These are phyloP conservation scores for Rhadinocentrus ornatus DNA, from an alignment of 2,797 vertebrate species.

Conservation along the genomic window DNA sequence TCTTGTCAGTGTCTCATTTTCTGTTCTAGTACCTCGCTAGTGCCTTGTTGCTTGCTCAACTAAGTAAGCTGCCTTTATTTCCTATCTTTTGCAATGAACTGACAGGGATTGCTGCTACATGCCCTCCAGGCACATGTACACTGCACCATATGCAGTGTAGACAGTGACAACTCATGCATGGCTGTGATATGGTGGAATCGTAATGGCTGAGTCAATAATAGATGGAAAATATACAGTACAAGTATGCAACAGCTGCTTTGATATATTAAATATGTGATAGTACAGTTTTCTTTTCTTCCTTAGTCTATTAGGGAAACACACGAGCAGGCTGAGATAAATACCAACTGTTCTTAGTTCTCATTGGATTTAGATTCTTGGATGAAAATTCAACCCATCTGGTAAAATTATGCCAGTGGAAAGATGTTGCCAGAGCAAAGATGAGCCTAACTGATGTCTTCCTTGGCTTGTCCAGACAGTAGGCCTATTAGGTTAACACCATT, in stretches of 20 bases:
- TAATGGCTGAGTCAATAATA: slow-evolving; percentile 25
- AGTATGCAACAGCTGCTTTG: slow-evolving; percentile 24
- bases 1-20: slow-evolving; percentile 48
- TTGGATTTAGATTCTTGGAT: slow-evolving; percentile 37
- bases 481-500: slow-evolving; percentile 33
- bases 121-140: slow-evolving; percentile 44
- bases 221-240: slow-evolving; percentile 20
- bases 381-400: slow-evolving; percentile 44
- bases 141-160: slow-evolving; percentile 25
- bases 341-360: slow-evolving; percentile 41
- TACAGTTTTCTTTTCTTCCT: slow-evolving; percentile 32
- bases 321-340: slow-evolving; percentile 29
- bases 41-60: slow-evolving; percentile 48
- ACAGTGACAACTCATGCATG: slow-evolving; percentile 12
- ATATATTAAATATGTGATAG: slow-evolving; percentile 42
- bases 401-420: slow-evolving; percentile 44
- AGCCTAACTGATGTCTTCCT: slow-evolving; percentile 49
- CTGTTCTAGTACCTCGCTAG: slow-evolving; percentile 17
- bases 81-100: slow-evolving; percentile 19
- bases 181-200: slow-evolving; percentile 5
- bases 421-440: slow-evolving; percentile 39
- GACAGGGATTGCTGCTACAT: slow-evolving; percentile 24
- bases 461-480: slow-evolving; percentile 30
- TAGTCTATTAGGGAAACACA: slow-evolving; percentile 27
- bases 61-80: slow-evolving; percentile 37